Evolutionary conservation across 2,797 vertebrate genomes (phyloP), one percentile per base, ranked within the genome.

Genomic region (Chrosomus eos): DNA sequence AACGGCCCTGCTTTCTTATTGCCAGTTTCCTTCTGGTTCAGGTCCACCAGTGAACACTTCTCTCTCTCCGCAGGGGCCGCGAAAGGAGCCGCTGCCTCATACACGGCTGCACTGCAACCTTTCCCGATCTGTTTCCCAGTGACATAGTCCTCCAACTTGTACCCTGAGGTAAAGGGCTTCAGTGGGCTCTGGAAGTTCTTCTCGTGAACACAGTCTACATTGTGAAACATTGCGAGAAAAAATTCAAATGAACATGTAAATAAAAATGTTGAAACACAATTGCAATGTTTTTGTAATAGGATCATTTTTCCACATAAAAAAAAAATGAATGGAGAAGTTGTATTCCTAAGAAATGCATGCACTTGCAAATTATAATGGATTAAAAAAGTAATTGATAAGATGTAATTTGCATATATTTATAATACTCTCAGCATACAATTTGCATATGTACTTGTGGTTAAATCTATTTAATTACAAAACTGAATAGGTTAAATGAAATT

Each of bases 51-150:
- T 0, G 91, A 90, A 45, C 71, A 80, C 40, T 86, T 78, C 19
- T 23, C 31, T 1, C 18, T 86, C 58, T 90, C 79, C 77, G 45
- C 86, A 1, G 84, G 75, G 0, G 83, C 85, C 0, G 90, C 89
- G 14, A 92, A 92, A 1, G 93, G 93, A 83, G 95, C 86, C 0
- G 96, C 90, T 8, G 97, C 97, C 87, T 97, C 97, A 0, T 99
- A 98, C 73, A 99, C 98, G 0, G 95, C 97, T 0, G 96, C 97
- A 0, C 95, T 97, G 89, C 97, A 98, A 75, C 98, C 98, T 93
- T 97, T 98, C 76, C 97, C 97, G 0, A 99, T 93, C 92, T 96
- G 93, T 0, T 94, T 96, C 26, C 97, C 98, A 0, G 98, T 96
- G 38, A 95, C 87, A 55, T 98, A 99, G 7, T 99, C 97, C 38